phyloP scores from a whole-genome alignment of 2,797 vertebrate genomes.

The Poeciliopsis gracilis region DNA sequence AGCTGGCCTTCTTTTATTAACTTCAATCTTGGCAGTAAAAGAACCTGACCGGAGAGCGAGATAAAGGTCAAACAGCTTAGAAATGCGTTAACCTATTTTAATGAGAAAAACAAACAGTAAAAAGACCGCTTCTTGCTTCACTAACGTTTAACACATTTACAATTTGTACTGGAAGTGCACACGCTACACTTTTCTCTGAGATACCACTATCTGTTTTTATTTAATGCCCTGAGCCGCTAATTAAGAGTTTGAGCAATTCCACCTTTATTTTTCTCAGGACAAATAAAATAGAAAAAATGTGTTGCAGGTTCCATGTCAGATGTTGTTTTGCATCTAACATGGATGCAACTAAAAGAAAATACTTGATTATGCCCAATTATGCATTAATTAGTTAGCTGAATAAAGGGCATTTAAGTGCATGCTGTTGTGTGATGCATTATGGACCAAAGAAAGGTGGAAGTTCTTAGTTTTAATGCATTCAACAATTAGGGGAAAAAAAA shows the following conservation, averaged over 20 bases:
- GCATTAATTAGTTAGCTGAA: neutral
- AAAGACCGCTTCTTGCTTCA: neutral
- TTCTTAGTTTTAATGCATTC: neutral
- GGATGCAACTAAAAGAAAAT: neutral
- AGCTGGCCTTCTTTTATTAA: neutral
- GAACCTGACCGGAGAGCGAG: neutral
- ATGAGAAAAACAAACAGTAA: neutral
- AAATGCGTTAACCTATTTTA: neutral
- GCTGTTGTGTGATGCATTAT: neutral
- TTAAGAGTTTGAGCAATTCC: neutral
- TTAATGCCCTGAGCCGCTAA: neutral
- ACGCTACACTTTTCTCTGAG: neutral
- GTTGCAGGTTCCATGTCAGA: neutral
- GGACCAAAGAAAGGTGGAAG: neutral
- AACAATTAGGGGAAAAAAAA: neutral
- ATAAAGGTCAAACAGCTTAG: neutral
- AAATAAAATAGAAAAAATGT: neutral
- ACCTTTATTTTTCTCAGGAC: neutral
- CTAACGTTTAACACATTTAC: slow-evolving; percentile 10
- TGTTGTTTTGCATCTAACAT: neutral
- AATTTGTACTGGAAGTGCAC: slow-evolving; percentile 4
- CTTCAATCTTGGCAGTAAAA: neutral
- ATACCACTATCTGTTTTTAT: neutral
- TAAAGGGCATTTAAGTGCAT: neutral
- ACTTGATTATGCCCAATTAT: neutral